phyloP scores from a whole-genome alignment of 2,113 vertebrate genomes.

The Tachysurus fulvidraco region DNA sequence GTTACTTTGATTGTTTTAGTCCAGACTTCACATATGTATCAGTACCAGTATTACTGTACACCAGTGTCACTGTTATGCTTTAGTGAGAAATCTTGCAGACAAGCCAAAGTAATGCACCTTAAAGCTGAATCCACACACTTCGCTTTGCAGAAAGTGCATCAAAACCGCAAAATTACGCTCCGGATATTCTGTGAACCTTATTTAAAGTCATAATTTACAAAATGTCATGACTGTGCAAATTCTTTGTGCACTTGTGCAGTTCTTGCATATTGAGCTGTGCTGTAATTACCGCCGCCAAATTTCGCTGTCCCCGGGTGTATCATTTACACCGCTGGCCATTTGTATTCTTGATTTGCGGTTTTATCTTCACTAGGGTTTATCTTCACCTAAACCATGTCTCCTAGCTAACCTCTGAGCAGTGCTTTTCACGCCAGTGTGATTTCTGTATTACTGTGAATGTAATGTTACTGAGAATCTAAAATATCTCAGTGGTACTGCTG shows the following conservation, averaged over 20 bases:
- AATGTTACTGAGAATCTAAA: background rate
- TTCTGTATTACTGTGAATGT: background rate
- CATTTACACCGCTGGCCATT: conserved; percentile 8
- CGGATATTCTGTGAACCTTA: background rate
- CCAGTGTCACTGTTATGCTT: background rate
- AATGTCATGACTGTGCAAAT: conserved; percentile 11
- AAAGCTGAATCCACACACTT: background rate
- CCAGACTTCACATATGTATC: background rate
- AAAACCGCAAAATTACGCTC: background rate
- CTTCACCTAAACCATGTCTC: background rate
- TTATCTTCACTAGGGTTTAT: background rate
- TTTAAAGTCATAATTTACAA: conserved; percentile 20
- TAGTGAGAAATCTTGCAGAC: background rate
- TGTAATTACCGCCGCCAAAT: background rate
- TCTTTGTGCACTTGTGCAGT: conserved; percentile 1
- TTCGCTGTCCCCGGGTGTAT: background rate
- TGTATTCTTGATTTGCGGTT: background rate
- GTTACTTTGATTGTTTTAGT: background rate
- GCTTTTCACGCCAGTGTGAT: background rate
- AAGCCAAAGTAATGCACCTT: background rate
- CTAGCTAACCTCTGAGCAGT: background rate
- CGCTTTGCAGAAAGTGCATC: background rate
- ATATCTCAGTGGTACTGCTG: background rate
- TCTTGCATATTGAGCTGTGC: conserved; percentile 13
- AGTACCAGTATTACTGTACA: background rate